phyloP scores from a whole-genome alignment of 2,113 vertebrate species.

The Gopherus evgoodei region DNA sequence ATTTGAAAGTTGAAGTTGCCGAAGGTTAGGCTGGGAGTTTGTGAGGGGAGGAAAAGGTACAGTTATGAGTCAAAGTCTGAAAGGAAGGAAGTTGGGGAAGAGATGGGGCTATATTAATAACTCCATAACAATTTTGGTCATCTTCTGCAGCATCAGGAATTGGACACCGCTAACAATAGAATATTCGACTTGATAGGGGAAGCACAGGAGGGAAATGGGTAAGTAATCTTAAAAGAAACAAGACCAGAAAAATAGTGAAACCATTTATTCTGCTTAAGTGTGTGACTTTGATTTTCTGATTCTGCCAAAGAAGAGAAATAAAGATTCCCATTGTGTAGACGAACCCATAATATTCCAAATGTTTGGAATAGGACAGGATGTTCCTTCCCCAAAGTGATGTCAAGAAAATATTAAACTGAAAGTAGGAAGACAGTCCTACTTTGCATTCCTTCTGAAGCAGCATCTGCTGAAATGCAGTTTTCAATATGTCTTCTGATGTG shows the following conservation, averaged over 20 bases:
- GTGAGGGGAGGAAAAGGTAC: background rate
- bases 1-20: slow-evolving; percentile 5
- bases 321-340: background rate
- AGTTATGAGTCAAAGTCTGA: background rate
- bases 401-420: background rate
- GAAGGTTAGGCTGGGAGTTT: background rate
- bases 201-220: background rate
- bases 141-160: slow-evolving; percentile 4
- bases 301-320: slow-evolving; percentile 10
- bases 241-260: background rate
- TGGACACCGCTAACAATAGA: background rate
- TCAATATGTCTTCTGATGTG: background rate
- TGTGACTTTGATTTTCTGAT: background rate
- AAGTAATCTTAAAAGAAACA: slow-evolving; percentile 16
- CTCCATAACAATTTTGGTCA: background rate
- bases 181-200: slow-evolving; percentile 9
- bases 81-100: slow-evolving; percentile 11
- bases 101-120: background rate
- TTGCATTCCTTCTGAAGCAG: background rate
- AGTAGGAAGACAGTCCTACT: background rate
- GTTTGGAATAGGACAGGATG: background rate
- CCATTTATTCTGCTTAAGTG: background rate
- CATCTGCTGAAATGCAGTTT: background rate
- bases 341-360: background rate
- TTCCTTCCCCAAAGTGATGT: background rate